Evolutionary conservation across 1,140 invertebrate species (phyloP).

Genomic region (Diachasma alloeum): DNA sequence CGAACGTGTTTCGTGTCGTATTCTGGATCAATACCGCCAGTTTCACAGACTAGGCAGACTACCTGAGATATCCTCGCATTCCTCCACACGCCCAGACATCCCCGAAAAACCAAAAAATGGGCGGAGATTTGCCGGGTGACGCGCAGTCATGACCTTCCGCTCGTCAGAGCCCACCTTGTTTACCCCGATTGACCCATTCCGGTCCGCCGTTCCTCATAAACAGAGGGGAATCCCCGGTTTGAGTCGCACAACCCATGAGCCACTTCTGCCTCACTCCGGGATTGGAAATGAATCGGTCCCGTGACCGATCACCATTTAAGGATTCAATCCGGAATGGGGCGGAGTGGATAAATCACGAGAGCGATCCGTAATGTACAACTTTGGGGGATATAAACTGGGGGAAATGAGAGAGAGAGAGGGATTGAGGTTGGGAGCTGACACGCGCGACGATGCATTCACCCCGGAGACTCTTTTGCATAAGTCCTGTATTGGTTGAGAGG

Average conservation of each 20-base stretch:
- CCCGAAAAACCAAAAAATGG: too few species aligned
- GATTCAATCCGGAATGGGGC: slow-evolving; percentile 10
- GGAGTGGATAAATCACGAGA: background rate
- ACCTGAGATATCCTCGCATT: background rate
- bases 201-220: background rate
- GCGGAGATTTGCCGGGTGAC: too few species aligned
- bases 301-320: slow-evolving; percentile 14
- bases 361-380: slow-evolving; percentile 5
- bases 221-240: background rate
- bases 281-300: slow-evolving; percentile 2
- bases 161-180: background rate
- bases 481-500: background rate
- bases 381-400: slow-evolving; percentile 16
- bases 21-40: background rate
- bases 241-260: background rate
- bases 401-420: slow-evolving; percentile 31
- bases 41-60: background rate
- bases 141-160: background rate
- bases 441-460: slow-evolving; percentile 9
- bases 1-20: background rate
- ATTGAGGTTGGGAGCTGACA: background rate
- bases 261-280: background rate
- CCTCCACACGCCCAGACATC: background rate
- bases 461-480: slow-evolving; percentile 29
- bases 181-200: background rate